These are phyloP conservation scores for Aproaerema taeniolella DNA, from an alignment of 2,888 invertebrate species.

Conservation along the genomic window DNA sequence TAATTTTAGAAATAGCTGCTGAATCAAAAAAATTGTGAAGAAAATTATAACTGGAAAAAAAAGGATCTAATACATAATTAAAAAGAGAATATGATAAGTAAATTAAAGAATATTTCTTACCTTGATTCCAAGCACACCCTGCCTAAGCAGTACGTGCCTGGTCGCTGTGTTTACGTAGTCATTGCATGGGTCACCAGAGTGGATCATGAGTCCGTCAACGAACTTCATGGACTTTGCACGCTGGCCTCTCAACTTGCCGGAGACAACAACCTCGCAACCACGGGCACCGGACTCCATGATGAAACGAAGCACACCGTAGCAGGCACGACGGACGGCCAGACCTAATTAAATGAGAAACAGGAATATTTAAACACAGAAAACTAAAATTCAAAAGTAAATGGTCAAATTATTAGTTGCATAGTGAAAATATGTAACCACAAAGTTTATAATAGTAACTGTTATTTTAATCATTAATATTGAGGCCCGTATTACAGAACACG, in stretches of 20 bases:
- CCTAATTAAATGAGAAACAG: slow-evolving; percentile 61
- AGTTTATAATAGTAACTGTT: neutral
- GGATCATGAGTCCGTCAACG: slow-evolving; percentile 99
- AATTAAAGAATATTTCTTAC: slow-evolving; percentile 56
- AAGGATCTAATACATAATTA: no score
- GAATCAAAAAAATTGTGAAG: no score
- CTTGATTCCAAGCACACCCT: slow-evolving; percentile 88
- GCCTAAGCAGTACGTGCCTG: slow-evolving; percentile 96
- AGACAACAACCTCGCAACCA: slow-evolving; percentile 99
- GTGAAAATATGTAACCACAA: neutral
- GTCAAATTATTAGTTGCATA: neutral
- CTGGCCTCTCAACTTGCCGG: slow-evolving; percentile 98
- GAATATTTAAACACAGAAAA: neutral
- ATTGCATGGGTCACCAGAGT: slow-evolving; percentile 98
- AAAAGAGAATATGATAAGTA: neutral
- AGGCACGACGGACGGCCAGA: slow-evolving; percentile 90
- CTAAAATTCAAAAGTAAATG: neutral
- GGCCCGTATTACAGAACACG: no score
- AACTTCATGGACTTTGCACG: slow-evolving; percentile 99
- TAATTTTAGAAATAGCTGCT: no score
- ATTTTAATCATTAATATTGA: neutral
- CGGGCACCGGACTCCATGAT: slow-evolving; percentile 99
- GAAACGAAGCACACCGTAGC: slow-evolving; percentile 98
- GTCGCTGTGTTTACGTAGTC: slow-evolving; percentile 99
- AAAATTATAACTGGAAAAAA: no score